These are phyloP conservation scores for Augiades crinisus DNA, from an alignment of 2,888 invertebrate species.

Conservation along the genomic window DNA sequence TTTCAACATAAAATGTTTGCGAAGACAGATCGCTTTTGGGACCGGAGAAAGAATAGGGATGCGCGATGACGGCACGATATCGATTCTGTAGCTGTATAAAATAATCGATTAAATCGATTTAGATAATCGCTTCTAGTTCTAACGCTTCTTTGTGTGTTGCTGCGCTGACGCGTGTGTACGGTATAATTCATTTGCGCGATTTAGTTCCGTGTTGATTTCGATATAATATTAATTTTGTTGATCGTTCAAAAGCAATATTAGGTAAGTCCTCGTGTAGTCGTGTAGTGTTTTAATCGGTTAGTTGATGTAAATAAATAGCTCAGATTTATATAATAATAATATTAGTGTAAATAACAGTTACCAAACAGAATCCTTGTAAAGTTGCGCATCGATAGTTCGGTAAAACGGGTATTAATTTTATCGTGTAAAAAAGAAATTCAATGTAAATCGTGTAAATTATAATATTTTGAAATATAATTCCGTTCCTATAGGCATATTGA, in stretches of 20 bases:
- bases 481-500: conserved; percentile 63
- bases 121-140: conserved; percentile 38
- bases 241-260: conserved; percentile 56
- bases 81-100: conserved; percentile 58
- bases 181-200: conserved; percentile 55
- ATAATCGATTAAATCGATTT: conserved; percentile 44
- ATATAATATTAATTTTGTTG: conserved; percentile 24
- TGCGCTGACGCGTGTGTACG: conserved; percentile 39
- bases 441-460: no score
- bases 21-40: conserved; percentile 66
- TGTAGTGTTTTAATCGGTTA: conserved; percentile 30
- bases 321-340: no score
- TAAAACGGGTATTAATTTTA: conserved; percentile 48
- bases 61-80: conserved; percentile 61
- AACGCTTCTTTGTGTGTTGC: conserved; percentile 71
- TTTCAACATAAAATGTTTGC: conserved; percentile 56
- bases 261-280: conserved; percentile 41
- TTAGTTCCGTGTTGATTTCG: conserved; percentile 36
- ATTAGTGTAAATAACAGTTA: conserved; percentile 23
- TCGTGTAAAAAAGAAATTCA: conserved; percentile 33
- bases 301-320: conserved; percentile 15
- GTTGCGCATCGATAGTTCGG: conserved; percentile 46
- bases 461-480: no score
- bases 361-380: conserved; percentile 35
- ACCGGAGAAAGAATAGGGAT: conserved; percentile 60